Base-by-base conservation (phyloP, 2,797 vertebrate species). In the Orientallactaga sibirica region DNA sequence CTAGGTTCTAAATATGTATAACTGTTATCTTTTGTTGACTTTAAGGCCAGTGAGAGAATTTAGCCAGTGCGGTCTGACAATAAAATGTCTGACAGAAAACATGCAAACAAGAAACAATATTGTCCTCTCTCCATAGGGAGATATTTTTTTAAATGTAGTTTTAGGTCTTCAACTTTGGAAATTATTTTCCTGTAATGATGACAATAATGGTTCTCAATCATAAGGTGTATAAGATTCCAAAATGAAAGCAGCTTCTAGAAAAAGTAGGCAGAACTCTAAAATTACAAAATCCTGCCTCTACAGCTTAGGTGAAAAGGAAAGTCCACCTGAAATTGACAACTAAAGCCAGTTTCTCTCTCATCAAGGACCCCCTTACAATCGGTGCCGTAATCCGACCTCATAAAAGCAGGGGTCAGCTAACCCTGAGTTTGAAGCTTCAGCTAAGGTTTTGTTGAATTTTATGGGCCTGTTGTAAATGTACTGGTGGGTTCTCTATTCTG, bases 341-440 rank as follows among this genome's bases (percentile, higher is more conserved):
- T 19, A 20, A 15, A 62, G 16, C 41, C 73, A 14, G 27, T 11
- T 37, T 43, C 58, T 76, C 58, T 48, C 68, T 24, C 27, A 22
- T 25, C 37, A 55, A 33, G 0, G 52, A 68, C 93, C 33, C 86
- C 75, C 2, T 1, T 19, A 88, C 67, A 82, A 79, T 62, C 92
- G 78, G 90, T 90, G 86, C 94, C 87, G 89, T 64, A 75, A 73
- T 96, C 87, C 92, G 96, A 93, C 91, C 95, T 91, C 96, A 91
- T 81, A 97, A 97, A 97, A 97, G 92, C 95, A 95, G 88, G 91
- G 94, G 94, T 97, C 96, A 95, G 88, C 86, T 82, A 94, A 96
- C 93, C 92, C 90, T 91, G 88, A 29, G 80, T 93, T 96, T 96
- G 89, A 96, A 86, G 83, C 93, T 90, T 77, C 92, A 90, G 70